Evolutionary conservation across 2,113 vertebrate species (phyloP).

Genomic region (Thryonomys swinderianus): DNA sequence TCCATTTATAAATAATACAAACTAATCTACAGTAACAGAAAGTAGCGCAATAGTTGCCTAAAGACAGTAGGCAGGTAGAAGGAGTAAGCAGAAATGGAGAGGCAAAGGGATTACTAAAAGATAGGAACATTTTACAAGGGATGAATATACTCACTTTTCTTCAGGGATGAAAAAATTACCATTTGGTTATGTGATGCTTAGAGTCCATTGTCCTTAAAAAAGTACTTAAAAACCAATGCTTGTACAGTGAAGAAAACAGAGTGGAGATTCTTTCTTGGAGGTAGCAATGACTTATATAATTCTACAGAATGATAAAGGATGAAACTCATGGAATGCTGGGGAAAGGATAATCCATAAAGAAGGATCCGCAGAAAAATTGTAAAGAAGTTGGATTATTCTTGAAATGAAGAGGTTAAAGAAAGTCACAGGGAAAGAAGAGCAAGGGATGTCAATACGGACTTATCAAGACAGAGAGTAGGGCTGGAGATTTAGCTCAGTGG

Average conservation of each 20-base stretch:
- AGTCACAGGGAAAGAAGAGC: neutral
- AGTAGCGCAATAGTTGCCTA: neutral
- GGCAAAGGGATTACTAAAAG: neutral
- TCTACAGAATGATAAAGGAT: neutral
- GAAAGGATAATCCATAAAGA: neutral
- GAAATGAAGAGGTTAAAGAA: neutral
- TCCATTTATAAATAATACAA: neutral
- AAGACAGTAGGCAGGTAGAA: neutral
- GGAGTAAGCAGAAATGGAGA: neutral
- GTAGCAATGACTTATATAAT: neutral
- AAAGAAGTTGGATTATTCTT: neutral
- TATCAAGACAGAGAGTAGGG: neutral
- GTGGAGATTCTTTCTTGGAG: neutral
- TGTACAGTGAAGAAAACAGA: neutral
- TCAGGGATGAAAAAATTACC: neutral
- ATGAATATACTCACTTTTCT: neutral
- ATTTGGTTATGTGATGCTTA: neutral
- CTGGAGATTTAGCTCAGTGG: conserved; percentile 19
- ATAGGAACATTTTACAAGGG: neutral
- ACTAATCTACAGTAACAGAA: neutral
- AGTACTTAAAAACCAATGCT: conserved; percentile 5
- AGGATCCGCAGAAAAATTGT: neutral
- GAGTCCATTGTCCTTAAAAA: neutral
- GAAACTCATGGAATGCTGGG: neutral
- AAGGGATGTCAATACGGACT: neutral